Conservation (phyloP, 2,888 invertebrate genomes). For the Allygus modestus region DNA sequence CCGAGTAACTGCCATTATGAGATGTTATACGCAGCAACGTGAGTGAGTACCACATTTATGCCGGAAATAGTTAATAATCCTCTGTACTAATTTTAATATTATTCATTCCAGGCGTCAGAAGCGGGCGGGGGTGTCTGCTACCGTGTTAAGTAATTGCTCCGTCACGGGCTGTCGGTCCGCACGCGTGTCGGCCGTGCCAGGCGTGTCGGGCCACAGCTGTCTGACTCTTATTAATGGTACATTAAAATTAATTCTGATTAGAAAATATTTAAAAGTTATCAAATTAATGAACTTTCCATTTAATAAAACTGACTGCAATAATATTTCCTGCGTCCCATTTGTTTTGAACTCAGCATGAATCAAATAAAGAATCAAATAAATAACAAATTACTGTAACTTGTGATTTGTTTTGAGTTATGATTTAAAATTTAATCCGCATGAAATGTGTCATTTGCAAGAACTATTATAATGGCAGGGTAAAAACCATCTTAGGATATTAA, state of each 20-base stretch:
- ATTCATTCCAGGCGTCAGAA: conserved; percentile 18
- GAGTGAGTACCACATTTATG: background rate
- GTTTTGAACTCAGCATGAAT: too few relatives aligned
- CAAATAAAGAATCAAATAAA: too few relatives aligned
- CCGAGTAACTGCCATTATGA: background rate
- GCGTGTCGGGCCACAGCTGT: background rate
- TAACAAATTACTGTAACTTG: too few relatives aligned
- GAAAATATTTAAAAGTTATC: too few relatives aligned
- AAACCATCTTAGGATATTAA: too few relatives aligned
- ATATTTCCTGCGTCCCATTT: too few relatives aligned
- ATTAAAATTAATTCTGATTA: background rate
- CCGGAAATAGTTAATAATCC: background rate
- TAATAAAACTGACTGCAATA: too few relatives aligned
- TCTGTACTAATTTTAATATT: background rate
- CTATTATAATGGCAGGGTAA: too few relatives aligned
- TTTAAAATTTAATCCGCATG: too few relatives aligned
- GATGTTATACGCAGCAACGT: background rate
- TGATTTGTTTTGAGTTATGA: too few relatives aligned
- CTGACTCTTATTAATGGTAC: background rate
- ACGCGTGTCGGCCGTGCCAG: conserved; percentile 7
- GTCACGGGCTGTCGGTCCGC: background rate
- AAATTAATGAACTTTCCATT: too few relatives aligned
- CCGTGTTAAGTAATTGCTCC: background rate
- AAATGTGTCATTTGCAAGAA: too few relatives aligned
- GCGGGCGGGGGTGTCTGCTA: background rate